Conservation (phyloP, 2,888 invertebrate genomes). For the Polia nebulosa region DNA sequence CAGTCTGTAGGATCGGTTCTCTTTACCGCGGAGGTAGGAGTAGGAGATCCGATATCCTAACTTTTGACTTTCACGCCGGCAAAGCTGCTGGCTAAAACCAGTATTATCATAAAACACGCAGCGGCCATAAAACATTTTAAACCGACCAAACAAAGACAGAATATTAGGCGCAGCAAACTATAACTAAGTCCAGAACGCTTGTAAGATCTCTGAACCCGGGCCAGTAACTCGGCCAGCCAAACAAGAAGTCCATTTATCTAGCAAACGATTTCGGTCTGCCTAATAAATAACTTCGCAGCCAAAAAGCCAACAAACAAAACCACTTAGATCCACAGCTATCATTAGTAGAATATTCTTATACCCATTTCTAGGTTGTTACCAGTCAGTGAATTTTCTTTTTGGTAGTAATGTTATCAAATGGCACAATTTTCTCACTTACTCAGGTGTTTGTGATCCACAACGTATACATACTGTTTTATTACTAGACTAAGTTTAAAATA, state of each 20-base stretch:
- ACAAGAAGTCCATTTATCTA: slow-evolving; percentile 71
- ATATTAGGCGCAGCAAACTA: slow-evolving; percentile 29
- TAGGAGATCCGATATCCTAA: too few relatives aligned
- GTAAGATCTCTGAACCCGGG: slow-evolving; percentile 51
- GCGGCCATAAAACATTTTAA: slow-evolving; percentile 26
- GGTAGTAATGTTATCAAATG: slow-evolving; percentile 52
- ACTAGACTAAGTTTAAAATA: too few relatives aligned
- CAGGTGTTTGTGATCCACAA: too few relatives aligned
- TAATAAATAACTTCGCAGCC: slow-evolving; percentile 77
- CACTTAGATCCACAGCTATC: slow-evolving; percentile 75
- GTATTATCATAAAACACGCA: neutral
- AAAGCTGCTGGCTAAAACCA: neutral
- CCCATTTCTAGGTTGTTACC: slow-evolving; percentile 56
- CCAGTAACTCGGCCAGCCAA: slow-evolving; percentile 56
- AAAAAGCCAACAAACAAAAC: slow-evolving; percentile 80
- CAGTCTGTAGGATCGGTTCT: too few relatives aligned
- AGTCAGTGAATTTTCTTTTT: slow-evolving; percentile 62
- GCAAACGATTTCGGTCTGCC: slow-evolving; percentile 70
- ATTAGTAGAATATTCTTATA: slow-evolving; percentile 69
- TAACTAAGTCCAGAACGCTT: slow-evolving; percentile 33
- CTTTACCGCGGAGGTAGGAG: too few relatives aligned
- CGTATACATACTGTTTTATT: too few relatives aligned
- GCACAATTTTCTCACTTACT: too few relatives aligned
- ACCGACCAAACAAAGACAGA: neutral
- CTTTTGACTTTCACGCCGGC: neutral